phyloP scores from a whole-genome alignment of 2,113 vertebrate species.

The Haplochromis burtoni region DNA sequence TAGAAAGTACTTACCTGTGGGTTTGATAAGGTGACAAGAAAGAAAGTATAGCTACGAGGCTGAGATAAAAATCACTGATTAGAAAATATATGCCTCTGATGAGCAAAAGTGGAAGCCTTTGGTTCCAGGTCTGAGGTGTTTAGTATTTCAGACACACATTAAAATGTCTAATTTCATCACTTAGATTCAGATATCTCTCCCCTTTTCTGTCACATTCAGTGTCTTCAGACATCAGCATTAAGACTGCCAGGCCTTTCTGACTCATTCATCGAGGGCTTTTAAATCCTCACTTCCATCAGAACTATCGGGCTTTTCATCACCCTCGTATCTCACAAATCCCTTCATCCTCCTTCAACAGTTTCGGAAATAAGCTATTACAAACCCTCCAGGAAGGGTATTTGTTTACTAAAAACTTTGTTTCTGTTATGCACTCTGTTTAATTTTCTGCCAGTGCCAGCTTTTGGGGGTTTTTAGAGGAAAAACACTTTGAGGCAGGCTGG shows the following conservation, averaged over 20 bases:
- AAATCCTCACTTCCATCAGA: neutral
- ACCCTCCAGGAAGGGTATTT: neutral
- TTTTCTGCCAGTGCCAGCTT: neutral
- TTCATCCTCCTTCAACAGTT: constrained; percentile 27
- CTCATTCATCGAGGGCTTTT: neutral
- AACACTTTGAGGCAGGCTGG: neutral
- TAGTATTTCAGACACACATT: neutral
- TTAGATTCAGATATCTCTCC: neutral
- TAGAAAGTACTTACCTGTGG: neutral
- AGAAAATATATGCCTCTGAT: neutral
- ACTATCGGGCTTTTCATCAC: constrained; percentile 39
- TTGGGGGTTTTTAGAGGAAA: neutral
- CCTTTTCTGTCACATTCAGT: neutral
- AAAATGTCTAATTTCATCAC: neutral
- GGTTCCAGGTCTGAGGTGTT: neutral
- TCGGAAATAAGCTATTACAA: constrained; percentile 38
- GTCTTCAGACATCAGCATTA: neutral
- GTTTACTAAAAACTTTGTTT: neutral
- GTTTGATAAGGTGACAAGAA: neutral
- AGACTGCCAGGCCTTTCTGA: neutral
- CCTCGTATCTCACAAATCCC: constrained; percentile 11
- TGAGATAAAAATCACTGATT: neutral
- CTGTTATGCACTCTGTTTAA: neutral
- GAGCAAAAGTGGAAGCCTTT: neutral
- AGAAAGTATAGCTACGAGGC: neutral